These are phyloP conservation scores for Agapostemon virescens DNA, from an alignment of 2,888 invertebrate species.

Conservation along the genomic window DNA sequence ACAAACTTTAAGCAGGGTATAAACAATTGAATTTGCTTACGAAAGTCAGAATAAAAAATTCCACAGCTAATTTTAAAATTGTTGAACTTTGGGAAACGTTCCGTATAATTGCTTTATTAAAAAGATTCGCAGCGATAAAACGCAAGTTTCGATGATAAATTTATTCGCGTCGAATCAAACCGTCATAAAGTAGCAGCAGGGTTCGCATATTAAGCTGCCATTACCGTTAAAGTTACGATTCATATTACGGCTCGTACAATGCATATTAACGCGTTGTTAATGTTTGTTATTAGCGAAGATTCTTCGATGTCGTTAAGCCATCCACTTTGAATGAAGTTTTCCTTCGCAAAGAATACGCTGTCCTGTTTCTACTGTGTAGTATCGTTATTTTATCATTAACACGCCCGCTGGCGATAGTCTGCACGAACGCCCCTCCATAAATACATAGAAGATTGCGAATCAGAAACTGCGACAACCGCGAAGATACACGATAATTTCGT, in stretches of 20 bases:
- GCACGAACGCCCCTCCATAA: slow-evolving; percentile 64
- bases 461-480: slow-evolving; percentile 45
- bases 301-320: background rate
- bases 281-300: background rate
- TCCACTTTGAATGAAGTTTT: slow-evolving; percentile 13
- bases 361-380: slow-evolving; percentile 22
- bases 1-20: no score
- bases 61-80: no score
- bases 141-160: background rate
- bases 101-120: background rate
- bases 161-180: background rate
- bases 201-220: no score
- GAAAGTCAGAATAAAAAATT: no score
- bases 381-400: slow-evolving; percentile 66
- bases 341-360: slow-evolving; percentile 23
- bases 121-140: background rate
- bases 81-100: no score
- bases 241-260: no score
- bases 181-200: background rate
- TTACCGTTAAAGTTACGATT: background rate
- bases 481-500: background rate
- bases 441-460: slow-evolving; percentile 49
- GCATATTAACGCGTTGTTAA: no score
- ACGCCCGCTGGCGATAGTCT: slow-evolving; percentile 65
- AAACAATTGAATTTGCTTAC: no score